Evolutionary conservation across 2,888 invertebrate genomes (phyloP).

Genomic region (Drosophila suboccidentalis): DNA sequence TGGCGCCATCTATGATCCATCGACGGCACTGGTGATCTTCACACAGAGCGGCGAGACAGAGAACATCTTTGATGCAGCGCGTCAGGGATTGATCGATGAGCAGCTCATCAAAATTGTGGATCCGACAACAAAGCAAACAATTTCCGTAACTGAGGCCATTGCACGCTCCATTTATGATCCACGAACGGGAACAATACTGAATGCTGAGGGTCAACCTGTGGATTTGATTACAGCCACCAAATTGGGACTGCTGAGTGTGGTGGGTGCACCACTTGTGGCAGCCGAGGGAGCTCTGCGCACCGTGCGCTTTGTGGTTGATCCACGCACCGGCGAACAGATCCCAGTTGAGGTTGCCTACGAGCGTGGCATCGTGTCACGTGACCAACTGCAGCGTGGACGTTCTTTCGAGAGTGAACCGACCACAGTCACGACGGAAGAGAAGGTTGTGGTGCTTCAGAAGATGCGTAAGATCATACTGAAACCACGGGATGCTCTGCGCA

Average conservation of each 20-base stretch:
- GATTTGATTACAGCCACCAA: conserved; percentile 91
- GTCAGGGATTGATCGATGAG: conserved; percentile 90
- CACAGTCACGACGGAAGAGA: conserved; percentile 86
- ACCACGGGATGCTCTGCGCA: conserved; percentile 91
- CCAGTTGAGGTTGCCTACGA: conserved; percentile 93
- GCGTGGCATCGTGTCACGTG: conserved; percentile 88
- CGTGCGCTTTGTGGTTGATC: conserved; percentile 91
- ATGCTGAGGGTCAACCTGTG: conserved; percentile 89
- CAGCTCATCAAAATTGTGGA: conserved; percentile 90
- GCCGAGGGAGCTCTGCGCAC: conserved; percentile 90
- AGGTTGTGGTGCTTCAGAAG: conserved; percentile 91
- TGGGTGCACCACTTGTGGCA: conserved; percentile 91
- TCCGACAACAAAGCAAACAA: conserved; percentile 89
- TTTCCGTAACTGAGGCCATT: conserved; percentile 92
- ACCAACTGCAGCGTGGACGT: conserved; percentile 80
- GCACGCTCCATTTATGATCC: conserved; percentile 91
- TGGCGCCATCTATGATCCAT: conserved; percentile 92
- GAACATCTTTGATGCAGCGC: conserved; percentile 91
- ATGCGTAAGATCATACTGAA: conserved; percentile 91
- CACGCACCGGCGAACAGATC: conserved; percentile 92
- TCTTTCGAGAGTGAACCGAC: conserved; percentile 86
- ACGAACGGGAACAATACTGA: conserved; percentile 89
- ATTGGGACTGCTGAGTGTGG: conserved; percentile 91
- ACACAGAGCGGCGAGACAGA: conserved; percentile 90
- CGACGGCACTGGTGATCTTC: conserved; percentile 90